Percentiles rank a stretch among this genome's conserved stretches.
Evolutionary conservation across 2,888 invertebrate species (phyloP).

Genomic region (Parapristionchus giblindavisi): DNA sequence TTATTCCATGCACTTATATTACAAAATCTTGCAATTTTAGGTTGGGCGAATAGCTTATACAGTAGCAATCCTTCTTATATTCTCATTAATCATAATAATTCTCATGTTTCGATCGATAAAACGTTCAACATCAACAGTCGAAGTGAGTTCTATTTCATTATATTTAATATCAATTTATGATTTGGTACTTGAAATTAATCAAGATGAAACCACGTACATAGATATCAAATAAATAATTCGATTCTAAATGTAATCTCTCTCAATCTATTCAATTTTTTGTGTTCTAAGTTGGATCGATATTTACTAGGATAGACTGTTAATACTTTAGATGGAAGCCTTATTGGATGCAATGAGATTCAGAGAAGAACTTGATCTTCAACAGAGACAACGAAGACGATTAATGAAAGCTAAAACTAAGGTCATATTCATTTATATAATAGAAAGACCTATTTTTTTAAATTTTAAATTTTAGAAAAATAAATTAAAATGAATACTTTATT

Average conservation of each 20-base stretch:
- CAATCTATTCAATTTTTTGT: too few species aligned
- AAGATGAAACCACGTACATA: too few species aligned
- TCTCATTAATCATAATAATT: constrained; percentile 63
- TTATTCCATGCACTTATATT: background rate
- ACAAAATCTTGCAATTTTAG: constrained; percentile 36
- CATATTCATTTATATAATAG: background rate
- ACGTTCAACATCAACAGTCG: constrained; percentile 56
- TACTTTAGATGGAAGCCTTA: constrained; percentile 63
- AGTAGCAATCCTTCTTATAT: constrained; percentile 64
- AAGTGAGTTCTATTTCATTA: constrained; percentile 47
- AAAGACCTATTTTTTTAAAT: background rate
- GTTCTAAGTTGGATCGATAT: too few species aligned
- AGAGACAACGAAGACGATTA: constrained; percentile 59
- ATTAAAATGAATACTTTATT: too few species aligned
- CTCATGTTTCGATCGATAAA: constrained; percentile 66
- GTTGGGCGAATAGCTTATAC: constrained; percentile 65
- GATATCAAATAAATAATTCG: too few species aligned
- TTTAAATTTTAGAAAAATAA: background rate
- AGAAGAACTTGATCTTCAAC: constrained; percentile 65
- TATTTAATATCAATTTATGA: too few species aligned
- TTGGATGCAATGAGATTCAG: constrained; percentile 67
- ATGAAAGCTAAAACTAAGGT: constrained; percentile 50
- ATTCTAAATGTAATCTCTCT: too few species aligned
- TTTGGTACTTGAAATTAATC: too few species aligned
- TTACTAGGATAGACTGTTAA: background rate